Percentiles rank a stretch among this genome's conserved stretches.
phyloP scores from a whole-genome alignment of 2,888 invertebrate species.

The Boloria selene region DNA sequence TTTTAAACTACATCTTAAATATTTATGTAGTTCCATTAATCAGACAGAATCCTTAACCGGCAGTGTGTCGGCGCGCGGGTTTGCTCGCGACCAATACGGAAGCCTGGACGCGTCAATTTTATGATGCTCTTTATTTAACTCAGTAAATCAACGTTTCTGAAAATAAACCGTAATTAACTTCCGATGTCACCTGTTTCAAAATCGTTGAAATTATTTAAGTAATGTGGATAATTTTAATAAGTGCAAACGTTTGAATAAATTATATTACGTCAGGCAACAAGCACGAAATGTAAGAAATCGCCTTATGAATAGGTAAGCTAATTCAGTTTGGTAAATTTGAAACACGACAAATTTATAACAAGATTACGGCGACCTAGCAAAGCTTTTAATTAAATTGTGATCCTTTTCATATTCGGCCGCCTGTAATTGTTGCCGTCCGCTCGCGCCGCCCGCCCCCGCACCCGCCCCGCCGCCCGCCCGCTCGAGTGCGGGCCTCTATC shows the following conservation, averaged over 20 bases:
- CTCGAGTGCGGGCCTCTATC: too few relatives aligned
- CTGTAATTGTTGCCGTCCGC: slow-evolving; percentile 15
- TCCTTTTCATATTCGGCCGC: slow-evolving; percentile 40
- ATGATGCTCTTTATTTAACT: too few relatives aligned
- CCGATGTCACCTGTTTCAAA: too few relatives aligned
- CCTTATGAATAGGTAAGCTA: slow-evolving; percentile 6
- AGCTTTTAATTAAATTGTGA: slow-evolving; percentile 44
- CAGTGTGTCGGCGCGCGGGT: too few relatives aligned
- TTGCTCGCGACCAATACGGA: too few relatives aligned
- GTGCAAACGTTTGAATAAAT: background rate
- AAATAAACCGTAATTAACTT: too few relatives aligned
- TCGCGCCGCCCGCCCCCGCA: slow-evolving; percentile 2
- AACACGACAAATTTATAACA: slow-evolving; percentile 21
- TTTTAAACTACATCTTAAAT: background rate
- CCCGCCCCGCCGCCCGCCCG: background rate
- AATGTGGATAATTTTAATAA: background rate
- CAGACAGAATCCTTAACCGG: too few relatives aligned
- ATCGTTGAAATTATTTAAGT: too few relatives aligned
- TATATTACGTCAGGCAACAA: background rate
- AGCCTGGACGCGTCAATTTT: too few relatives aligned
- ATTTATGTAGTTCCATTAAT: background rate
- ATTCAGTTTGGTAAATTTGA: slow-evolving; percentile 13
- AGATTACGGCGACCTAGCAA: slow-evolving; percentile 33
- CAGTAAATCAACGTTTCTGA: too few relatives aligned
- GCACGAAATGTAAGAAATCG: slow-evolving; percentile 2